Base-by-base conservation (phyloP, 2,888 invertebrate species). In the Cosmia pyralina region DNA sequence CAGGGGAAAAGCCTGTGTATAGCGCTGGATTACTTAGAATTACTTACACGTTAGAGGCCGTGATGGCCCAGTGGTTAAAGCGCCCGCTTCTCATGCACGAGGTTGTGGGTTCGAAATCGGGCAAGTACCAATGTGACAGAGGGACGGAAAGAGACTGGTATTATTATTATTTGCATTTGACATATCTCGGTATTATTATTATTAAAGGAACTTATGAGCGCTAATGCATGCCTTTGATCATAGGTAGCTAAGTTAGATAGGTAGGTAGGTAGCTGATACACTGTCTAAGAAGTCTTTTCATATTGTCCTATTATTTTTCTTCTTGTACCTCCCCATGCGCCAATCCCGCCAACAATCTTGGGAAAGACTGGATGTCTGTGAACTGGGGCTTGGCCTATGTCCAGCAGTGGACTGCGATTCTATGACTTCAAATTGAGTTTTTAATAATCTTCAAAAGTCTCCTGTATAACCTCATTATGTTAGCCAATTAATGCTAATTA, bases 401-500 rank as follows among this genome's bases (percentile, higher is more conserved):
- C 17, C 22, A 28, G n/a, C 38, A 17, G 17, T 44, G 44, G 17
- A 17, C 11, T 11, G 22, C 17, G 7, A 62, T 44, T 44, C 11
- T 44, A 1, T 17, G 44, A 62, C 22, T 22, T 22, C 17, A 44
- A 62, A 28, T 44, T 28, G 7, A 28, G 46, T 13, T 46, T 63
- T 28, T 15, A 19, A 48, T 63, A 8, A 15, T 15, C 28, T 10
- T 63, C 13, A 19, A 28, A 28, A 63, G 5, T n/a, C 13, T 38
- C 13, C 28, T 7, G 8, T 22, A 15, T n/a, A 60, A 38, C 2
- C 28, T 34, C 28, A 48, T 22, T 66, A 2, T 48, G 22, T 22
- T 22, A 22, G 17, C 41, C 19, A 53, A 77, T 69, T 60, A 34
- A 48, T 48, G 4, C 15, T 48, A 50, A 55, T 77, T 60, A 46